Evolutionary conservation across 2,888 invertebrate species (phyloP).

Genomic region (Diachrysia chrysitis): DNA sequence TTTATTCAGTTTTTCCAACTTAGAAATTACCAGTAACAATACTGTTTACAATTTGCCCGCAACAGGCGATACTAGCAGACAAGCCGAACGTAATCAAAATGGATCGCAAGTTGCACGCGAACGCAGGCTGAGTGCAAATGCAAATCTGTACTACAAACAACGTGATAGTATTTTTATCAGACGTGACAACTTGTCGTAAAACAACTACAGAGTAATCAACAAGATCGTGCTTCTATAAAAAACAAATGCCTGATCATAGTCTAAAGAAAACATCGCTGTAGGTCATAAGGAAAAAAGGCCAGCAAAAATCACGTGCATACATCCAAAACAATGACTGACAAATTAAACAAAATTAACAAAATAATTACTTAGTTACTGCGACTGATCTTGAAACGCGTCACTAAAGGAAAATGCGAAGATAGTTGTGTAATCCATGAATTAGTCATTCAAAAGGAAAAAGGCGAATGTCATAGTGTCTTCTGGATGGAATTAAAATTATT

Average conservation of each 20-base stretch:
- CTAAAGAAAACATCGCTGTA: background rate
- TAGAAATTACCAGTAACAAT: background rate
- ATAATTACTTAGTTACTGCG: constrained; percentile 31
- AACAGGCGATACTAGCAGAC: background rate
- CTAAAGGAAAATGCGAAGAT: constrained; percentile 37
- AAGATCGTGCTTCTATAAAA: background rate
- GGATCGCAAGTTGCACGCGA: background rate
- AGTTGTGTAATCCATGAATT: constrained; percentile 54
- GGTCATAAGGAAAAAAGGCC: constrained; percentile 38
- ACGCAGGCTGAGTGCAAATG: constrained; percentile 1
- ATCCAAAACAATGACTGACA: constrained; percentile 21
- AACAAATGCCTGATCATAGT: background rate
- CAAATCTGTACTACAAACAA: constrained; percentile 5
- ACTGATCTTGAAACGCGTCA: constrained; percentile 27
- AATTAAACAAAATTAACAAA: constrained; percentile 28
- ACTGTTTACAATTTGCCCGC: background rate
- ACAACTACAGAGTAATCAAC: background rate
- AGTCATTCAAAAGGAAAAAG: constrained; percentile 61
- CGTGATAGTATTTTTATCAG: constrained; percentile 3
- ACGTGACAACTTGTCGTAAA: background rate
- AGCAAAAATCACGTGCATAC: constrained; percentile 38
- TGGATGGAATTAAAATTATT: constrained; percentile 39
- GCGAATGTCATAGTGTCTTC: constrained; percentile 53
- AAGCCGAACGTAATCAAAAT: constrained; percentile 2
- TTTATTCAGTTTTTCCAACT: background rate